A percentile compares a stretch with the other conserved stretches of the same genome.
These are phyloP conservation scores for Temnothorax longispinosus DNA, from an alignment of 1,140 invertebrate species.

Conservation along the genomic window DNA sequence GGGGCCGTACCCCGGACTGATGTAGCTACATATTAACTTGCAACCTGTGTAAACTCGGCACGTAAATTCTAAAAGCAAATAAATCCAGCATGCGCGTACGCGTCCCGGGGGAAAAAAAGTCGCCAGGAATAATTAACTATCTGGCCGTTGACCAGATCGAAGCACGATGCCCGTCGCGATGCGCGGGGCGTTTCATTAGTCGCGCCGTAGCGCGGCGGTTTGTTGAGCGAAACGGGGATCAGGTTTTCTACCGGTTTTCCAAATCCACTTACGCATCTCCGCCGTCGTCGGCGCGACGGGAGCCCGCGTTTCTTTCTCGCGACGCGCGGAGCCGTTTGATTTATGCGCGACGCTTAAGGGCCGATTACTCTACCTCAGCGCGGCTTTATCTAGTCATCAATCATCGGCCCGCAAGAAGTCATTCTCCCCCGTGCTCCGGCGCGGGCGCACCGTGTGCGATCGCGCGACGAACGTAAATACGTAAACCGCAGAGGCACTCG, in stretches of 20 bases:
- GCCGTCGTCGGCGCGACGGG: constrained; percentile 62
- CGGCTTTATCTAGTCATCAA: constrained; percentile 71
- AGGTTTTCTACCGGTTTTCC: constrained; percentile 75
- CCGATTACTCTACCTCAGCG: constrained; percentile 71
- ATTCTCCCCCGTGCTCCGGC: not conserved
- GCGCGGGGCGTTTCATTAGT: constrained; percentile 41
- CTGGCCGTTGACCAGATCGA: constrained; percentile 37
- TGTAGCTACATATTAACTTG: not conserved
- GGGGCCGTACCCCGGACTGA: not conserved
- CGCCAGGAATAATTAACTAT: constrained; percentile 52
- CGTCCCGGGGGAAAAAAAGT: constrained; percentile 33
- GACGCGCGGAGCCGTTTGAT: constrained; percentile 67
- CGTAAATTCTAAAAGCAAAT: constrained; percentile 43
- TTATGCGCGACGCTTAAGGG: constrained; percentile 71
- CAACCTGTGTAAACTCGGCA: constrained; percentile 8
- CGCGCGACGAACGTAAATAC: not conserved
- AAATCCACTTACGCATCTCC: constrained; percentile 72
- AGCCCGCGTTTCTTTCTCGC: constrained; percentile 62
- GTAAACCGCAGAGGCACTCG: not conserved
- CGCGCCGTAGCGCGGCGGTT: not conserved
- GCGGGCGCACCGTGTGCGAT: constrained; percentile 25
- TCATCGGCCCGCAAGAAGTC: constrained; percentile 56
- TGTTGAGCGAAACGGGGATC: constrained; percentile 40
- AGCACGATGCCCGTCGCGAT: not conserved
- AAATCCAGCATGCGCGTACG: constrained; percentile 2